These are phyloP conservation scores for Sarcoramphus papa DNA, from an alignment of 2,797 vertebrate genomes.

Conservation along the genomic window DNA sequence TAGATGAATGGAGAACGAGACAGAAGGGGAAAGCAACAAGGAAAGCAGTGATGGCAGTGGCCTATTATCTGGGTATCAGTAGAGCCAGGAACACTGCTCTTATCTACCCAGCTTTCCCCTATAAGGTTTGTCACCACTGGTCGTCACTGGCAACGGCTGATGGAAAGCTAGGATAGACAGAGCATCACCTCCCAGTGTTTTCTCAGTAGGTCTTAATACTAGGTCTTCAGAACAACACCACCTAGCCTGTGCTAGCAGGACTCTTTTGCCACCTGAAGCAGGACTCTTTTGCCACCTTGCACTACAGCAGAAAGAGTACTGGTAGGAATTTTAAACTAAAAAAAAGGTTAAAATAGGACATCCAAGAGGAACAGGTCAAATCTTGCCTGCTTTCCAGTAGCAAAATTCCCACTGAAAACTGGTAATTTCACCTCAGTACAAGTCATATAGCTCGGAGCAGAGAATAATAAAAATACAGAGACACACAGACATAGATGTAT, in stretches of 20 bases:
- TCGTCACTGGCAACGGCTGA: neutral
- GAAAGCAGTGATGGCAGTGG: neutral
- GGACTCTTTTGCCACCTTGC: neutral
- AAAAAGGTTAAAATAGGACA: neutral
- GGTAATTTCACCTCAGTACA: neutral
- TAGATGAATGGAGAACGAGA: neutral
- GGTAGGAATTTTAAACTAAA: neutral
- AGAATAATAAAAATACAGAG: neutral
- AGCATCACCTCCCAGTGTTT: neutral
- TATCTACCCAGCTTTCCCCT: neutral
- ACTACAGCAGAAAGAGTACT: neutral
- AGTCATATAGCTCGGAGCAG: neutral
- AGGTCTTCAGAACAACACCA: neutral
- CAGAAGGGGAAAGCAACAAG: neutral
- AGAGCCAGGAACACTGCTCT: neutral
- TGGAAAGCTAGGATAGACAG: neutral
- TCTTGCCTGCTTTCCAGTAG: neutral
- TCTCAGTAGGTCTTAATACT: neutral
- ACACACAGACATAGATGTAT: neutral
- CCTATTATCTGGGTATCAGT: neutral
- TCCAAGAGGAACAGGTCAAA: neutral
- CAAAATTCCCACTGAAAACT: neutral
- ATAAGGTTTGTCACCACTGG: neutral
- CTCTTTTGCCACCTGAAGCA: neutral
- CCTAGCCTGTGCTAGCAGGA: neutral